Evolutionary conservation across 2,888 invertebrate species (phyloP).

Genomic region (Tachina grossa): DNA sequence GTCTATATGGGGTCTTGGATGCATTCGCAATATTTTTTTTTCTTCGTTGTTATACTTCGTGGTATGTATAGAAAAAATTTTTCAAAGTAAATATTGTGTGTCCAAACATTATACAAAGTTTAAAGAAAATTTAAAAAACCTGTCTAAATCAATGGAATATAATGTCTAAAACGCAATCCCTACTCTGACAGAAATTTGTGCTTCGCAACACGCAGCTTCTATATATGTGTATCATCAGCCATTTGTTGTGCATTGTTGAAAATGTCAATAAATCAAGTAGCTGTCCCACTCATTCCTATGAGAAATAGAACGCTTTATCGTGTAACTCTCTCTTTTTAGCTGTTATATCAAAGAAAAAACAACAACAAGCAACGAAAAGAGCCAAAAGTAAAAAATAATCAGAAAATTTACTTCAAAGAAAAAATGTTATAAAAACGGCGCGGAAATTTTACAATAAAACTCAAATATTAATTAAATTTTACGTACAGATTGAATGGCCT

Average conservation of each 20-base stretch:
- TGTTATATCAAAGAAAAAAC: slow-evolving; percentile 62
- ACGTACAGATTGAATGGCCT: slow-evolving; percentile 63
- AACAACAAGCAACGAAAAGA: slow-evolving; percentile 68
- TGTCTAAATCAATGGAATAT: no score
- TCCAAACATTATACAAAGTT: no score
- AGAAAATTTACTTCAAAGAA: slow-evolving; percentile 68
- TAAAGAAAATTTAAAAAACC: no score
- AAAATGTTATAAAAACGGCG: slow-evolving; percentile 69
- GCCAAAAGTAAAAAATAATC: slow-evolving; percentile 58
- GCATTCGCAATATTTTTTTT: no score
- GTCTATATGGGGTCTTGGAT: no score
- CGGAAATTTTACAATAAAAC: slow-evolving; percentile 64
- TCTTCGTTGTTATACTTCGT: no score
- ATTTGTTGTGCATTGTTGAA: slow-evolving; percentile 52
- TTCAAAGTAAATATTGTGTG: no score
- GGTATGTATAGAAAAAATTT: no score
- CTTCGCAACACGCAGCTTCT: slow-evolving; percentile 24
- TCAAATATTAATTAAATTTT: slow-evolving; percentile 46
- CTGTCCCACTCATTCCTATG: slow-evolving; percentile 6
- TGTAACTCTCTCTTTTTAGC: slow-evolving; percentile 36
- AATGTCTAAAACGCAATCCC: neutral
- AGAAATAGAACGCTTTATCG: slow-evolving; percentile 47
- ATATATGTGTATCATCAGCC: neutral
- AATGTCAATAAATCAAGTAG: slow-evolving; percentile 5
- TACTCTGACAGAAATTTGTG: neutral